A percentile compares a stretch with the other conserved stretches of the same genome.
Evolutionary conservation across 2,113 vertebrate species (phyloP).

Genomic region (Jacana jacana): DNA sequence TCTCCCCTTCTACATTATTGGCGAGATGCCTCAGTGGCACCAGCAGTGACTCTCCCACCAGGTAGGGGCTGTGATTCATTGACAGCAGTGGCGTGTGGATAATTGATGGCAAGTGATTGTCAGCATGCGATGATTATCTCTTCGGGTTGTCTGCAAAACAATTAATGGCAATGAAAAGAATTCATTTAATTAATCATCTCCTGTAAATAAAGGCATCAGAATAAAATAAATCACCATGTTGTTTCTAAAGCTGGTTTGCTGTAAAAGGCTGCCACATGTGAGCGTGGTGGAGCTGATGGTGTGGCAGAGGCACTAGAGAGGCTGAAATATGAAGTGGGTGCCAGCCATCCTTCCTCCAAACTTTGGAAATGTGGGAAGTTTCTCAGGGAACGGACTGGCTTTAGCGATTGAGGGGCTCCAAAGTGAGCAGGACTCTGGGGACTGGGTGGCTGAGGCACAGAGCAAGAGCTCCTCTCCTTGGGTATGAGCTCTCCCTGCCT

Average conservation of each 20-base stretch:
- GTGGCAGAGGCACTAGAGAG: not conserved
- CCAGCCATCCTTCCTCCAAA: not conserved
- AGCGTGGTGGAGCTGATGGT: not conserved
- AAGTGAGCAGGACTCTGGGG: rapidly evolving
- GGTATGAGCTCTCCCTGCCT: not conserved
- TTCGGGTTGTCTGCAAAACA: conserved; percentile 45
- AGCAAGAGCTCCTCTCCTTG: not conserved
- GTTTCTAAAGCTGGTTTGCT: not conserved
- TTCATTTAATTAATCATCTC: conserved; percentile 59
- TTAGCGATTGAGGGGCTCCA: not conserved
- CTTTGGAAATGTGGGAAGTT: not conserved
- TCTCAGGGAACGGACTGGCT: not conserved
- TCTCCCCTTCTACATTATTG: not conserved
- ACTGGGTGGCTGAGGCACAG: not conserved
- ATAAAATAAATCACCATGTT: not conserved
- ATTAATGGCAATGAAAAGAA: conserved; percentile 28
- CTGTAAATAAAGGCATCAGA: conserved; percentile 49
- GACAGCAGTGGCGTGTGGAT: conserved; percentile 9
- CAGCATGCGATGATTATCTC: conserved; percentile 62
- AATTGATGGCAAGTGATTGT: conserved; percentile 57
- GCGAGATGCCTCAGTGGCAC: conserved; percentile 46
- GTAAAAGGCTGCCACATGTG: not conserved
- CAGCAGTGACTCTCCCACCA: conserved; percentile 49
- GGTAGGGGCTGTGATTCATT: conserved; percentile 43
- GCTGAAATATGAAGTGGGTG: not conserved